A percentile compares a stretch with the other conserved stretches of the same genome.
Evolutionary conservation across 1,140 invertebrate species (phyloP).

Genomic region (Eurytemora carolleeae): DNA sequence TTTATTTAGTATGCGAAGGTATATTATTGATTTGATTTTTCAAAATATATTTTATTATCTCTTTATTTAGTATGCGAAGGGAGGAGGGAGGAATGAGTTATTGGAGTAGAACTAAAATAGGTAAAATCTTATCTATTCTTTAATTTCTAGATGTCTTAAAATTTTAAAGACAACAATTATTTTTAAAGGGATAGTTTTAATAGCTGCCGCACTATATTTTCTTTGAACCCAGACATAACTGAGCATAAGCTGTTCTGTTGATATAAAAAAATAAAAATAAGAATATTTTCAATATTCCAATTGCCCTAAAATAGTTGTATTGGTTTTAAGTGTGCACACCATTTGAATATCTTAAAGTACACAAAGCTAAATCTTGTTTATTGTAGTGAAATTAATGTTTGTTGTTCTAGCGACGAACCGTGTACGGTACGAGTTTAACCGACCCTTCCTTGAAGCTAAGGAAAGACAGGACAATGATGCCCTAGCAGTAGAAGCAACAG

Average conservation of each 20-base stretch:
- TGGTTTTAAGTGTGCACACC: no score
- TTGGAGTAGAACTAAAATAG: neutral
- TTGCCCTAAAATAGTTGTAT: no score
- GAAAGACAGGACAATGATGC: slow-evolving; percentile 26
- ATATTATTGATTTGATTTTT: neutral
- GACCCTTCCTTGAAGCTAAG: slow-evolving; percentile 28
- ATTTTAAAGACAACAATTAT: no score
- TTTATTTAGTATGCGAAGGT: neutral
- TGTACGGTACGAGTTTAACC: slow-evolving; percentile 29
- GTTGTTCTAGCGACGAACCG: neutral
- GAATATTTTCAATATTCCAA: neutral
- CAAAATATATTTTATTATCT: neutral
- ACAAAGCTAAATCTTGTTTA: no score
- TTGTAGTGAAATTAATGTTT: neutral
- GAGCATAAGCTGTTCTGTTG: no score
- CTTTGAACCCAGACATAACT: no score
- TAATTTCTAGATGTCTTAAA: neutral
- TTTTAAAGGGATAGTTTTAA: no score
- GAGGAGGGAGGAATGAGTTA: neutral
- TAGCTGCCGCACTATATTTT: no score
- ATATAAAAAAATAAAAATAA: neutral
- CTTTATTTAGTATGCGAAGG: neutral
- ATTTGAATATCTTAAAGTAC: no score
- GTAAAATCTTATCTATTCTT: neutral
- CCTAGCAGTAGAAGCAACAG: slow-evolving; percentile 32